Evolutionary conservation across 2,113 vertebrate species (phyloP), one percentile per base, ranked within the genome.

Genomic region (Chloebia gouldiae): DNA sequence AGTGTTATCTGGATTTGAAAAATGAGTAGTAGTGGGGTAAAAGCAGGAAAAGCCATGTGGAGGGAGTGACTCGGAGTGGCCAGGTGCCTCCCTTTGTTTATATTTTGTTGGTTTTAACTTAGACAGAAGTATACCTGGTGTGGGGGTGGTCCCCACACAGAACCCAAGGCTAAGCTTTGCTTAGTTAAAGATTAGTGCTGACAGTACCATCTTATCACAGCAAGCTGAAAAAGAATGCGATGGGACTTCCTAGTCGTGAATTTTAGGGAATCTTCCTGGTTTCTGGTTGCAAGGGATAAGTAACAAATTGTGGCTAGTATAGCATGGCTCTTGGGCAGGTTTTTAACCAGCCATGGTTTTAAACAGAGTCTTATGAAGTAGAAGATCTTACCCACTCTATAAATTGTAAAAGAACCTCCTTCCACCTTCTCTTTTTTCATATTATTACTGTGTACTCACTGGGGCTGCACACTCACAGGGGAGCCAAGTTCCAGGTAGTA

Each of bases 111-210:
- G 22, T 77, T 90, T 73, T 86, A 86, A 73, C 64, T 47, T 59
- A 28, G 47, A 66, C 45, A 54, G 92, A 93, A 85, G 78, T 25
- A 8, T 33, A 64, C 47, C 66, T 77, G 51, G 6, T 73, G 68
- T 44, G 75, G 88, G 39, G 50, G 75, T 91, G 68, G 72, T 79
- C 50, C 18, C 49, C 2, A 2, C 23, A 6, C 70, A 93, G 81
- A 81, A 54, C 87, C 63, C 71, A 78, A 81, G 82, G 81, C 91
- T 70, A 77, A 60, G 50, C 81, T 73, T 94, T 91, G 50, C 75
- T 82, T 68, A 31, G 69, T 35, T 84, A 95, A 96, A 95, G 84
- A 59, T 82, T 72, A 81, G 22, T 9, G 44, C 93, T 90, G 85
- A 60, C 87, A 95, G 39, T 64, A 47, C 68, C 70, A 66, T 94